These are phyloP conservation scores for Fratercula arctica DNA, from an alignment of 2,797 vertebrate genomes.

Conservation along the genomic window DNA sequence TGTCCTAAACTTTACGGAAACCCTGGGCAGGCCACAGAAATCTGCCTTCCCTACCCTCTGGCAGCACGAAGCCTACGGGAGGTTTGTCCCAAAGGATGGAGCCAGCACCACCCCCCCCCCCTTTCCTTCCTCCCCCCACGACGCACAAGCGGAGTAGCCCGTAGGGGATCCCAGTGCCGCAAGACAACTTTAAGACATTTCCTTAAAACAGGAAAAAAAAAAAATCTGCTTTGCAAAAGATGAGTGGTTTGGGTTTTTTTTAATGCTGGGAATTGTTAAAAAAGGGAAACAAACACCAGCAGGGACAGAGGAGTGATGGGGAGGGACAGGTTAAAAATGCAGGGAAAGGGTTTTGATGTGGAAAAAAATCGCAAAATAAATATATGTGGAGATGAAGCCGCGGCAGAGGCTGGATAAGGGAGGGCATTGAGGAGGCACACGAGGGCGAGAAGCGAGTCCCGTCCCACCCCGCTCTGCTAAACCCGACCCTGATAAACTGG, in stretches of 20 bases:
- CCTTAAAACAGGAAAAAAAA: neutral
- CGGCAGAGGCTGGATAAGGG: neutral
- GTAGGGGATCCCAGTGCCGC: neutral
- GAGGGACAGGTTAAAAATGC: neutral
- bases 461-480: neutral
- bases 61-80: neutral
- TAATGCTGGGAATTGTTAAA: neutral
- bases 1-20: neutral
- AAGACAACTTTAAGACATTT: neutral
- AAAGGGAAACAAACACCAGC: neutral
- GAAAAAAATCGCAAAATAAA: neutral
- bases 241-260: neutral
- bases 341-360: neutral
- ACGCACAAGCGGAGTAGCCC: fast-evolving
- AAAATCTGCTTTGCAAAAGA: neutral
- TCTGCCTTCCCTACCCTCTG: neutral
- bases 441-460: neutral
- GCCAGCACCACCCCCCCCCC: neutral
- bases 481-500: neutral
- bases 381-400: neutral
- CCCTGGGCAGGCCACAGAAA: neutral
- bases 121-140: neutral
- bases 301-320: fast-evolving
- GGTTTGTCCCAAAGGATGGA: neutral
- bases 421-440: neutral